phyloP scores from a whole-genome alignment of 2,113 vertebrate genomes.

The Bagarius yarrelli region DNA sequence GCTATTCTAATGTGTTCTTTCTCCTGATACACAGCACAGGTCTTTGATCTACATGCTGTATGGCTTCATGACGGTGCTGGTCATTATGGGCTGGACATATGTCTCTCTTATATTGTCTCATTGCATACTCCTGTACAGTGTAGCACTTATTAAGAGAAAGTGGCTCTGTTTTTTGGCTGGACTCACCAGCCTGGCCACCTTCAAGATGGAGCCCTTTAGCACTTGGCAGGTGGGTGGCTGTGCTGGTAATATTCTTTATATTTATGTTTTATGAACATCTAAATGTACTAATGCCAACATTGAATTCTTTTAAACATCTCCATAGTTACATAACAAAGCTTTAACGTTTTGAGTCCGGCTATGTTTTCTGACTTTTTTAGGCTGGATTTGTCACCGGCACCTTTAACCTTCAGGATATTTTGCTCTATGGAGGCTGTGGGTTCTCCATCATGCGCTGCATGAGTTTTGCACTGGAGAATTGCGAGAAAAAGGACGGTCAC shows the following conservation, averaged over 20 bases:
- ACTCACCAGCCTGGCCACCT: slow-evolving; percentile 85
- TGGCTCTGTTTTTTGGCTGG: slow-evolving; percentile 87
- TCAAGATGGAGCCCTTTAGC: slow-evolving; percentile 90
- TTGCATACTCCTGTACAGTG: slow-evolving; percentile 84
- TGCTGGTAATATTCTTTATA: neutral
- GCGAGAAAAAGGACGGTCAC: slow-evolving; percentile 79
- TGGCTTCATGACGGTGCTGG: slow-evolving; percentile 78
- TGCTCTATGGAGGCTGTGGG: slow-evolving; percentile 88
- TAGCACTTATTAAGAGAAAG: slow-evolving; percentile 79
- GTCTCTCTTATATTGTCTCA: slow-evolving; percentile 86
- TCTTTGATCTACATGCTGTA: slow-evolving; percentile 86
- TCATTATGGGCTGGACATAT: slow-evolving; percentile 88
- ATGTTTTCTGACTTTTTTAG: slow-evolving; percentile 43
- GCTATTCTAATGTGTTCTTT: slow-evolving; percentile 1
- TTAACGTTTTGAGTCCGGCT: neutral
- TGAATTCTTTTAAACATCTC: neutral
- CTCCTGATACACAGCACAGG: slow-evolving; percentile 79
- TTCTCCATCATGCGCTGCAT: slow-evolving; percentile 93
- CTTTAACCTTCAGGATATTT: slow-evolving; percentile 89
- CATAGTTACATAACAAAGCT: neutral
- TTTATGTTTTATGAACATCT: neutral
- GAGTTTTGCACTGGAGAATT: slow-evolving; percentile 92
- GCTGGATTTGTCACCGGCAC: slow-evolving; percentile 80
- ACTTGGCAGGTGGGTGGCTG: slow-evolving; percentile 85
- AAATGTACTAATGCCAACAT: neutral